These are phyloP conservation scores for Aethina tumida DNA, from an alignment of 1,140 invertebrate species.

Conservation along the genomic window DNA sequence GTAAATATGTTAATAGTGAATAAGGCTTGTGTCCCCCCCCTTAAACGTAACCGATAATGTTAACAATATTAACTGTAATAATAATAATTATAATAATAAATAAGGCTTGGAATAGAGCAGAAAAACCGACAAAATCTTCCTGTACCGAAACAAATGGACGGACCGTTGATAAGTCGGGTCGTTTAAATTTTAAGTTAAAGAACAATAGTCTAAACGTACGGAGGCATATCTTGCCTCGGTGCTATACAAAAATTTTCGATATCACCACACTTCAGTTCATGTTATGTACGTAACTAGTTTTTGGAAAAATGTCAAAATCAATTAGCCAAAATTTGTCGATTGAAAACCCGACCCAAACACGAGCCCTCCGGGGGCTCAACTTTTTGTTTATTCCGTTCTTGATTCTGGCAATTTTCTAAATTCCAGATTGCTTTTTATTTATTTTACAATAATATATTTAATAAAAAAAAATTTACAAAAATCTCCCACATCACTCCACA, in stretches of 20 bases:
- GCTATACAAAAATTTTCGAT: slow-evolving; percentile 34
- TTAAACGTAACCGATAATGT: not conserved
- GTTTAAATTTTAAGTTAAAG: slow-evolving; percentile 27
- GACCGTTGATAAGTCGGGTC: slow-evolving; percentile 13
- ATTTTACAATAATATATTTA: slow-evolving; percentile 29
- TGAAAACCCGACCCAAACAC: too few relatives aligned
- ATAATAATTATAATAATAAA: slow-evolving; percentile 1
- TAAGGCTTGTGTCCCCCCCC: not conserved
- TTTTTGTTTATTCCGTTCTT: slow-evolving; percentile 16
- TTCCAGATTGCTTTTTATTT: slow-evolving; percentile 21
- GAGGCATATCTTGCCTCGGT: slow-evolving; percentile 17
- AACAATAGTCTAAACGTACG: slow-evolving; percentile 36
- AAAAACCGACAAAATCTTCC: slow-evolving; percentile 17
- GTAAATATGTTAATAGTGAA: not conserved
- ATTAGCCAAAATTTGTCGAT: too few relatives aligned
- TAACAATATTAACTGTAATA: slow-evolving; percentile 1
- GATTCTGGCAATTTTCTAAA: slow-evolving; percentile 16
- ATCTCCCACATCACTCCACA: slow-evolving; percentile 14
- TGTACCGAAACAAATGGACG: slow-evolving; percentile 6
- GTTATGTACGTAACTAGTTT: slow-evolving; percentile 21
- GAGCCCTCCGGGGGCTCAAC: not conserved
- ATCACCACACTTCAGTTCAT: slow-evolving; percentile 32
- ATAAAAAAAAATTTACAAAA: slow-evolving; percentile 19
- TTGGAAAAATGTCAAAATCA: slow-evolving; percentile 22
- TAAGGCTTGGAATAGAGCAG: slow-evolving; percentile 9